These are phyloP conservation scores for Luperina nickerlii DNA, from an alignment of 2,888 invertebrate genomes.

Conservation along the genomic window DNA sequence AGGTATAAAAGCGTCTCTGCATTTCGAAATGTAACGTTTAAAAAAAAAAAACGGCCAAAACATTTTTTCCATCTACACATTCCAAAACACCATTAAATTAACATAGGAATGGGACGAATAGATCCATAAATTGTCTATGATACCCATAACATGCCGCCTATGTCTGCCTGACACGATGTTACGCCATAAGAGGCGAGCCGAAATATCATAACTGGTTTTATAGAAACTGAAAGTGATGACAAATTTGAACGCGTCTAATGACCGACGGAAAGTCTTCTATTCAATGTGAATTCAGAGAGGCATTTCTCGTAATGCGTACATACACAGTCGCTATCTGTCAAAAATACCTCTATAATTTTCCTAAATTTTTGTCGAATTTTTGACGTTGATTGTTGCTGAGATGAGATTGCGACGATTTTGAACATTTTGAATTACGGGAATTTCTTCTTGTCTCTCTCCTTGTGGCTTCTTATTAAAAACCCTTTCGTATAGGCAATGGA, in stretches of 20 bases:
- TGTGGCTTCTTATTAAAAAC: background rate
- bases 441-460: too few relatives aligned
- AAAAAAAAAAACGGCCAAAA: constrained; percentile 16
- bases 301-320: background rate
- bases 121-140: constrained; percentile 39
- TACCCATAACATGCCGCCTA: constrained; percentile 32
- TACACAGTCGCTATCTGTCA: background rate
- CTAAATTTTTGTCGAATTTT: background rate
- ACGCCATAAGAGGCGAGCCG: constrained; percentile 45
- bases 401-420: background rate
- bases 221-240: constrained; percentile 58
- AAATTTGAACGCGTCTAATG: constrained; percentile 23
- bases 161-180: constrained; percentile 49
- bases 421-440: background rate
- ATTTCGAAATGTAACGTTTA: background rate
- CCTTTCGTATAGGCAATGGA: background rate
- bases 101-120: constrained; percentile 54
- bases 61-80: constrained; percentile 22
- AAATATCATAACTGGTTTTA: constrained; percentile 48
- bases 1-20: background rate
- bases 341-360: background rate
- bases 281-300: background rate
- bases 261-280: background rate
- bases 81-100: constrained; percentile 57
- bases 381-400: background rate